These are phyloP conservation scores for Sylvilagus bachmani DNA, from an alignment of 2,113 vertebrate genomes.

Conservation along the genomic window DNA sequence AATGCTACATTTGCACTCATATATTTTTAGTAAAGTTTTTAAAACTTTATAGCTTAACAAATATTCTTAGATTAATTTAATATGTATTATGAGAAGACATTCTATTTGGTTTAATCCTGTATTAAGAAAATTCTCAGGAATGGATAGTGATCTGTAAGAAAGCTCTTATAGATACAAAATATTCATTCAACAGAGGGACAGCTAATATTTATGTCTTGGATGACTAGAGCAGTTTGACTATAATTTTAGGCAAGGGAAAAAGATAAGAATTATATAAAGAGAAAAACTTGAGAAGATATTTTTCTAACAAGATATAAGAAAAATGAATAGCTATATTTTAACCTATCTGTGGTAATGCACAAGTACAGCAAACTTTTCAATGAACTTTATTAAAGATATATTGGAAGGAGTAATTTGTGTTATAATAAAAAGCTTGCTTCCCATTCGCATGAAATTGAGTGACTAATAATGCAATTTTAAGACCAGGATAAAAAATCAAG, in stretches of 20 bases:
- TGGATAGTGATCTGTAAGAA: neutral
- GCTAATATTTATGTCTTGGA: neutral
- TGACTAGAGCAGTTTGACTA: neutral
- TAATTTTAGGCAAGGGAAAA: neutral
- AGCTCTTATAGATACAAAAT: neutral
- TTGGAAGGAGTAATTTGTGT: neutral
- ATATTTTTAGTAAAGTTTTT: neutral
- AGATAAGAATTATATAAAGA: neutral
- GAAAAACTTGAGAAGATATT: neutral
- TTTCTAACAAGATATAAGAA: neutral
- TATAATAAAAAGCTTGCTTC: neutral
- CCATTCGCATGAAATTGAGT: neutral
- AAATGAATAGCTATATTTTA: neutral
- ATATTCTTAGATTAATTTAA: neutral
- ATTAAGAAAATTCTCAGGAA: neutral
- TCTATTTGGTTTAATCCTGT: conserved; percentile 34
- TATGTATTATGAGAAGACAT: neutral
- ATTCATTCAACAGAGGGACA: neutral
- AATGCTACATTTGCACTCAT: neutral
- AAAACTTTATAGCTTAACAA: neutral
- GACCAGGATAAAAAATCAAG: neutral
- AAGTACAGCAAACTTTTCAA: neutral
- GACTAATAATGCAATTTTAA: conserved; percentile 48
- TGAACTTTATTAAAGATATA: neutral
- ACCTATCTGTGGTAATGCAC: neutral